Conservation (phyloP, 2,113 vertebrate species). For the Xiphophorus hellerii region DNA sequence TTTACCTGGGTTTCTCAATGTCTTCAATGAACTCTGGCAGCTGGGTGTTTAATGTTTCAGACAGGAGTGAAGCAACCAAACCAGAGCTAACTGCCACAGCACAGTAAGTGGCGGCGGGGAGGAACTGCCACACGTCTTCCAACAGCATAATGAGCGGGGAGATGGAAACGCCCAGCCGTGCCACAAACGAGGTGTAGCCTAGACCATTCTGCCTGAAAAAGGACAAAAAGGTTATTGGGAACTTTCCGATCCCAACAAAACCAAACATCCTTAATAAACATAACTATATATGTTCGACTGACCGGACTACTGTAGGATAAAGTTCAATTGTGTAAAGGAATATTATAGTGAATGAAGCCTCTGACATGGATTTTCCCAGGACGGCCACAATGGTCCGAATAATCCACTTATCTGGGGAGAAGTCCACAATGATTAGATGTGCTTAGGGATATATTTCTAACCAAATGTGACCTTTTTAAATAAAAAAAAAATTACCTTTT, state of each 20-base stretch:
- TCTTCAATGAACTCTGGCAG: conserved; percentile 86
- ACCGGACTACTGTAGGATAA: conserved; percentile 90
- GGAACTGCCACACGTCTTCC: conserved; percentile 80
- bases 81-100: conserved; percentile 75
- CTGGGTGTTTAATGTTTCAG: conserved; percentile 79
- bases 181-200: conserved; percentile 81
- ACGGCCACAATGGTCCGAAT: conserved; percentile 78
- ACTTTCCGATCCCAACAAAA: neutral
- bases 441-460: neutral
- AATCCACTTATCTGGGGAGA: conserved; percentile 69
- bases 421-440: neutral
- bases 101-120: conserved; percentile 80
- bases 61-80: conserved; percentile 75
- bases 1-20: conserved; percentile 81
- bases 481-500: conserved; percentile 62
- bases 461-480: neutral
- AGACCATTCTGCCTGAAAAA: conserved; percentile 85
- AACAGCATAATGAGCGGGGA: conserved; percentile 83
- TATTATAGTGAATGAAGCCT: conserved; percentile 86
- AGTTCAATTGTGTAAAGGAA: conserved; percentile 88
- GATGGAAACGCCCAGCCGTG: conserved; percentile 82
- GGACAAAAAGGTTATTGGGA: conserved; percentile 2
- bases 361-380: conserved; percentile 85
- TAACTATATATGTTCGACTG: conserved; percentile 26
- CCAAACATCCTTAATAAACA: neutral